These are phyloP conservation scores for Anabas testudineus DNA, from an alignment of 2,797 vertebrate genomes.

Conservation along the genomic window DNA sequence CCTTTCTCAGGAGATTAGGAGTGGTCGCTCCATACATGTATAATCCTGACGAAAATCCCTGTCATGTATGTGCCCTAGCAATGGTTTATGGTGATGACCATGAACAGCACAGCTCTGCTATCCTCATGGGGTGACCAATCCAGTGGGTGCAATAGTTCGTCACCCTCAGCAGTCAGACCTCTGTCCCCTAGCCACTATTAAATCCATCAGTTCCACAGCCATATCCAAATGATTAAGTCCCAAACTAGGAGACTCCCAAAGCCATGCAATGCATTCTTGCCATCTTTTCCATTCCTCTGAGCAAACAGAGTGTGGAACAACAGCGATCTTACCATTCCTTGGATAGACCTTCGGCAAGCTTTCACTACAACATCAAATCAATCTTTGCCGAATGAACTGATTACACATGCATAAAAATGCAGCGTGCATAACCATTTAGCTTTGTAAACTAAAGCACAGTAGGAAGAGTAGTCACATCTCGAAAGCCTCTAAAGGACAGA, in stretches of 20 bases:
- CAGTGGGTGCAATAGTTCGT: conserved; percentile 44
- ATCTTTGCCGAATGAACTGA: conserved; percentile 36
- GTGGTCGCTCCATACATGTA: conserved; percentile 48
- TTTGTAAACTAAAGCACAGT: conserved; percentile 48
- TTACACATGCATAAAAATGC: conserved; percentile 37
- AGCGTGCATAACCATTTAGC: conserved; percentile 50
- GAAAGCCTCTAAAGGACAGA: conserved; percentile 40
- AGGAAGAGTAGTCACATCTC: conserved; percentile 22
- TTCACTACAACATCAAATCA: conserved; percentile 32
- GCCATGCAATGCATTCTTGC: conserved; percentile 35
- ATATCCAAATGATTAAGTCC: conserved; percentile 78
- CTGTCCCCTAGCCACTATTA: conserved; percentile 51
- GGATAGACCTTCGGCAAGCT: conserved; percentile 27
- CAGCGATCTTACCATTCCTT: conserved; percentile 38
- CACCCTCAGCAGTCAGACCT: conserved; percentile 39
- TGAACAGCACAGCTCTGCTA: conserved; percentile 36
- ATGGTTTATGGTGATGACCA: conserved; percentile 70
- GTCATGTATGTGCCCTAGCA: conserved; percentile 63
- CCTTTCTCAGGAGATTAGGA: conserved; percentile 36
- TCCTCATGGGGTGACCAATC: conserved; percentile 59
- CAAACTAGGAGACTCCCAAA: conserved; percentile 53
- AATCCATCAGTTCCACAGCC: conserved; percentile 77
- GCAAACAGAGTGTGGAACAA: conserved; percentile 43
- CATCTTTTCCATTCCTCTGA: conserved; percentile 28
- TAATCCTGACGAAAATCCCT: conserved; percentile 77